These are phyloP conservation scores for Fragum sueziense DNA, from an alignment of 2,888 invertebrate genomes.

Conservation along the genomic window DNA sequence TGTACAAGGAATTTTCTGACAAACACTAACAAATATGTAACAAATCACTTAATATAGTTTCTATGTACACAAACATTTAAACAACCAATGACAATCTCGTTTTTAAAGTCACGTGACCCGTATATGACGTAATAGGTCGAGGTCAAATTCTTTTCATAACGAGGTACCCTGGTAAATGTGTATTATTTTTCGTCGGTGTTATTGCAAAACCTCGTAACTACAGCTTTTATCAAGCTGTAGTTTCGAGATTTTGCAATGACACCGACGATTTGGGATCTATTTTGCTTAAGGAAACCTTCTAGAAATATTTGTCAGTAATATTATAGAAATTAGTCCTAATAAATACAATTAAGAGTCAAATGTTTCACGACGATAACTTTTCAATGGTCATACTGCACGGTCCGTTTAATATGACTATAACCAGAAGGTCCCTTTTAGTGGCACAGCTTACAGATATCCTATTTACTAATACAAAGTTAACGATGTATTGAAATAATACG, in stretches of 20 bases:
- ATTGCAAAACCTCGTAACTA: neutral
- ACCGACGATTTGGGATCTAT: too few relatives aligned
- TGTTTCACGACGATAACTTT: too few relatives aligned
- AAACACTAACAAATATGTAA: neutral
- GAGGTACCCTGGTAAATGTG: neutral
- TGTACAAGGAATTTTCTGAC: too few relatives aligned
- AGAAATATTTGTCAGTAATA: too few relatives aligned
- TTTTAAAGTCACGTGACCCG: conserved; percentile 12
- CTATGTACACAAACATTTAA: neutral
- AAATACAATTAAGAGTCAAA: too few relatives aligned
- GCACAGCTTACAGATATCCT: neutral
- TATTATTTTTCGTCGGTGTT: neutral
- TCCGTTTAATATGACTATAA: too few relatives aligned
- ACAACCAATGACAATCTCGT: conserved; percentile 3
- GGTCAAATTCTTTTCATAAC: neutral
- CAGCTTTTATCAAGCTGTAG: too few relatives aligned
- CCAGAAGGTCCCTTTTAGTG: too few relatives aligned
- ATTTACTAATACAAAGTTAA: neutral
- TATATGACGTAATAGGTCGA: neutral
- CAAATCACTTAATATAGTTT: neutral
- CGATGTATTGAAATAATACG: neutral
- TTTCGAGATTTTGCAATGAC: too few relatives aligned
- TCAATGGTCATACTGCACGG: too few relatives aligned
- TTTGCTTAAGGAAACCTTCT: too few relatives aligned
- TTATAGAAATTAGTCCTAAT: too few relatives aligned